These are phyloP conservation scores for Eucera pruinosa DNA, from an alignment of 2,888 invertebrate genomes.

Conservation along the genomic window DNA sequence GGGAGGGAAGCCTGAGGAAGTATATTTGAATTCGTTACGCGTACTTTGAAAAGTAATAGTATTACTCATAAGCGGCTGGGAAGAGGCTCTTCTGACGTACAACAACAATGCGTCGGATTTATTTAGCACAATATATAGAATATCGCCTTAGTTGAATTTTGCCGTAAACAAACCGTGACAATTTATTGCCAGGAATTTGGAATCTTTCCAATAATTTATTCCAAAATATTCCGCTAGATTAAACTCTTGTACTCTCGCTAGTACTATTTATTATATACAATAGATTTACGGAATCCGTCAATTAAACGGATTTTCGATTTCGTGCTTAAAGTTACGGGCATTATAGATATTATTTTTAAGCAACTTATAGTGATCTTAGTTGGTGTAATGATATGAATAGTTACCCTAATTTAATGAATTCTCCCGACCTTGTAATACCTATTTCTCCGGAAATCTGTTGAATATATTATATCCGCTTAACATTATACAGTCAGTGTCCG, in stretches of 20 bases:
- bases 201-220: slow-evolving; percentile 1
- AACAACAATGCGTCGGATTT: slow-evolving; percentile 25
- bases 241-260: no score
- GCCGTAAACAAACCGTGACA: slow-evolving; percentile 25
- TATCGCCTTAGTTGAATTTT: slow-evolving; percentile 31
- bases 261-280: no score
- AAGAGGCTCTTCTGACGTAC: slow-evolving; percentile 22
- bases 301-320: no score
- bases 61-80: slow-evolving; percentile 17
- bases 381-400: no score
- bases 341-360: no score
- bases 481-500: no score
- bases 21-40: slow-evolving; percentile 34
- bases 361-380: no score
- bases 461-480: no score
- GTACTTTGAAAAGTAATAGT: slow-evolving; percentile 42
- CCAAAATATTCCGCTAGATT: background rate
- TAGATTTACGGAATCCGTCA: no score
- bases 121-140: slow-evolving; percentile 12
- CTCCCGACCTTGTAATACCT: no score
- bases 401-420: no score
- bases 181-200: slow-evolving; percentile 25
- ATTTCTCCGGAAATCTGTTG: no score
- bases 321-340: background rate
- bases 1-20: slow-evolving; percentile 12